Evolutionary conservation across 2,888 invertebrate genomes (phyloP).

Genomic region (Cephus pygmeus): DNA sequence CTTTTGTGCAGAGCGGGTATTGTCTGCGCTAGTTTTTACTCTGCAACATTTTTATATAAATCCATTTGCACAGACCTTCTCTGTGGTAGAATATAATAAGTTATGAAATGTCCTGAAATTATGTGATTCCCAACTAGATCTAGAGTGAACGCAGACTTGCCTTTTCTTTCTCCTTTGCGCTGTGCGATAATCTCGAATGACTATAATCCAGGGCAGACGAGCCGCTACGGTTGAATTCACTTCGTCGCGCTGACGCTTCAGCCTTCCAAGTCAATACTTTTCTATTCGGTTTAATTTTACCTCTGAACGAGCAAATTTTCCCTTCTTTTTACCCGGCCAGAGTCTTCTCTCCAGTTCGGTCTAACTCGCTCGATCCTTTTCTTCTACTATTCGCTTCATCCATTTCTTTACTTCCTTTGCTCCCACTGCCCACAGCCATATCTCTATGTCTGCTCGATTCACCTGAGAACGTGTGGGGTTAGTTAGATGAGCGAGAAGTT

Average conservation of each 20-base stretch:
- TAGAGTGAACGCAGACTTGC: background rate
- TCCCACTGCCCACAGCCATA: background rate
- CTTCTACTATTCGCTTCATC: background rate
- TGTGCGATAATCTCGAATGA: background rate
- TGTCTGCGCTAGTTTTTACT: no score
- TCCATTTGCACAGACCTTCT: no score
- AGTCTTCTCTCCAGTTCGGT: background rate
- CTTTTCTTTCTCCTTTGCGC: background rate
- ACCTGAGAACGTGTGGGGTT: background rate
- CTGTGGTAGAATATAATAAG: no score
- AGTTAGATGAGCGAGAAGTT: background rate
- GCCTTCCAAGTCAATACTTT: slow-evolving; percentile 33
- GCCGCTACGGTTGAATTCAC: slow-evolving; percentile 12
- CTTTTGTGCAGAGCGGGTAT: no score
- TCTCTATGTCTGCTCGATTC: background rate
- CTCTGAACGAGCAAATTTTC: slow-evolving; percentile 25
- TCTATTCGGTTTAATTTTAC: slow-evolving; percentile 41
- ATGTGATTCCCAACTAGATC: background rate
- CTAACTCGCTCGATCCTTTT: background rate
- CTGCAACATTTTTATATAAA: no score
- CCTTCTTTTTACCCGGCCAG: slow-evolving; percentile 20
- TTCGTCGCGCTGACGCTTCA: slow-evolving; percentile 30
- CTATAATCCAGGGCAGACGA: background rate
- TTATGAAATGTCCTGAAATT: background rate
- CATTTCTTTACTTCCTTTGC: background rate